Evolutionary conservation across 1,140 invertebrate genomes (phyloP).

Genomic region (Galleria mellonella): DNA sequence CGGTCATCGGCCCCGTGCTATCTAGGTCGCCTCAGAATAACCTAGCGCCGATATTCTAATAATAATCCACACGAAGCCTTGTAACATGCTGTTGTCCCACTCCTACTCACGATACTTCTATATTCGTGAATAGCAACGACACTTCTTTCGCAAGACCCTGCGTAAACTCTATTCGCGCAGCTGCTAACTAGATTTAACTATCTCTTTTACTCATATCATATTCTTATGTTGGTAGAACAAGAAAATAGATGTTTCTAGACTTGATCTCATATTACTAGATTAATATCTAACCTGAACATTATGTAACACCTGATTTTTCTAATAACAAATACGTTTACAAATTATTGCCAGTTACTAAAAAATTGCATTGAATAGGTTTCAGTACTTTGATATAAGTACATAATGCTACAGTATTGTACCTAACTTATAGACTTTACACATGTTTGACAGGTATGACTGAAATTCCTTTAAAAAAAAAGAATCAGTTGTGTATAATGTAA

Average conservation of each 20-base stretch:
- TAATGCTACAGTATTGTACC: too few relatives aligned
- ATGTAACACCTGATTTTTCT: slow-evolving; percentile 26
- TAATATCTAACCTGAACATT: slow-evolving; percentile 13
- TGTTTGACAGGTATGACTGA: too few relatives aligned
- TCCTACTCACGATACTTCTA: slow-evolving; percentile 42
- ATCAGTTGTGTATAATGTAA: too few relatives aligned
- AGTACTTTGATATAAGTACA: too few relatives aligned
- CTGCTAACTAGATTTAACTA: slow-evolving; percentile 35
- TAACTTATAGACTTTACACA: too few relatives aligned
- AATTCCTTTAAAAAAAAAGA: too few relatives aligned
- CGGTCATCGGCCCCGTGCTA: slow-evolving; percentile 68
- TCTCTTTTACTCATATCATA: slow-evolving; percentile 55
- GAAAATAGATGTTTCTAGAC: slow-evolving; percentile 38
- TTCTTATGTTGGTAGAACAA: slow-evolving; percentile 31
- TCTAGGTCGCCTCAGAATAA: slow-evolving; percentile 73
- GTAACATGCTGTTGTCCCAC: slow-evolving; percentile 54
- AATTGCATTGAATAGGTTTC: too few relatives aligned
- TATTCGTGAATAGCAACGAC: slow-evolving; percentile 39
- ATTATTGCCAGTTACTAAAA: too few relatives aligned
- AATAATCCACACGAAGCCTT: slow-evolving; percentile 65
- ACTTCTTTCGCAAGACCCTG: slow-evolving; percentile 50
- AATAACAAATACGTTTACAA: too few relatives aligned
- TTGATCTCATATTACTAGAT: slow-evolving; percentile 14
- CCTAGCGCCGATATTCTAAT: slow-evolving; percentile 72
- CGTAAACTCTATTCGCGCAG: slow-evolving; percentile 29